These are phyloP conservation scores for Lutjanus campechanus DNA, from an alignment of 2,797 vertebrate genomes.

Conservation along the genomic window DNA sequence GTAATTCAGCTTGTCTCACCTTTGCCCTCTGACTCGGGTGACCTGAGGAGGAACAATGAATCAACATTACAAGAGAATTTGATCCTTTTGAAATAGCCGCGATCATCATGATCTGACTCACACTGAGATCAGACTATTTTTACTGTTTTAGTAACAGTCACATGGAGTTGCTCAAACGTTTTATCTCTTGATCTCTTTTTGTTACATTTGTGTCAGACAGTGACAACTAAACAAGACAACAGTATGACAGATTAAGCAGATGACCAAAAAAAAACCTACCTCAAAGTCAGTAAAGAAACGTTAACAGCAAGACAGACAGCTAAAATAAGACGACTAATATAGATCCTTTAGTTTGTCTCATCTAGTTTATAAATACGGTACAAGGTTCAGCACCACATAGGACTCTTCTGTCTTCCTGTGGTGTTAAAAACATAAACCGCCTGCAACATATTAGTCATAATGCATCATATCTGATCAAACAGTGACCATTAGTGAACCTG, in stretches of 20 bases:
- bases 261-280: neutral
- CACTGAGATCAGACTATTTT: neutral
- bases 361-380: neutral
- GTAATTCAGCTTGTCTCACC: slow-evolving; percentile 72
- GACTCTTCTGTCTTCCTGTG: slow-evolving; percentile 3
- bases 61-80: slow-evolving; percentile 4
- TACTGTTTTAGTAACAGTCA: neutral
- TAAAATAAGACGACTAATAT: neutral
- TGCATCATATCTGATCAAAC: neutral
- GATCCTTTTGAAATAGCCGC: neutral
- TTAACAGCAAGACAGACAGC: neutral
- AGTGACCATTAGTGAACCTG: slow-evolving; percentile 63
- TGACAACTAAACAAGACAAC: neutral
- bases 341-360: neutral
- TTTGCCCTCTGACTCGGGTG: slow-evolving; percentile 77
- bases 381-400: slow-evolving; percentile 1
- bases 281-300: neutral
- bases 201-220: neutral
- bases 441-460: neutral
- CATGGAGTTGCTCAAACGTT: neutral
- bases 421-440: neutral
- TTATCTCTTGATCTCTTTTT: neutral
- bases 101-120: neutral
- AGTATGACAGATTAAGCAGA: slow-evolving; percentile 4
- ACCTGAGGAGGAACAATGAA: slow-evolving; percentile 62